Conservation (phyloP, 2,888 invertebrate genomes). For the Celastrina argiolus region DNA sequence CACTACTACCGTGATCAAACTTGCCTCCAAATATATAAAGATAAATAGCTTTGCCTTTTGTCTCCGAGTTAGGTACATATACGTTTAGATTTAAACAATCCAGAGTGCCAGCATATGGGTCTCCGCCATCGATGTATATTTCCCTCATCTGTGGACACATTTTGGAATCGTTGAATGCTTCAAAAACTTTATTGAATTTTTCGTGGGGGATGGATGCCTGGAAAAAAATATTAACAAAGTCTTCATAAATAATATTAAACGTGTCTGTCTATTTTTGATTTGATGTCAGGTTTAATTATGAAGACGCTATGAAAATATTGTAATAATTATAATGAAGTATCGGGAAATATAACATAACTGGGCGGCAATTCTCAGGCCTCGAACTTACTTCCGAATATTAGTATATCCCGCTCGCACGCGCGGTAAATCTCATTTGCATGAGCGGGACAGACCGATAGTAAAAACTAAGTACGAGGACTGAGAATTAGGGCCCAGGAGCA, state of each 20-base stretch:
- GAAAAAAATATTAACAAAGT: not conserved
- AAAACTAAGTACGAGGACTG: too few species aligned
- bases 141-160: constrained; percentile 6
- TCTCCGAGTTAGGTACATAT: constrained; percentile 8
- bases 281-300: too few species aligned
- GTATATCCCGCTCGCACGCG: too few species aligned
- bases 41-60: constrained; percentile 1
- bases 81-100: constrained; percentile 16
- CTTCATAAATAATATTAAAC: not conserved
- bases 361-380: too few species aligned
- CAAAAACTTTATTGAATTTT: not conserved
- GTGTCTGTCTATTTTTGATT: too few species aligned
- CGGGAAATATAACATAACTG: too few species aligned
- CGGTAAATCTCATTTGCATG: too few species aligned
- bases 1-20: not conserved
- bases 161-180: not conserved
- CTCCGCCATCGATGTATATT: not conserved
- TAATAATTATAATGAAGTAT: too few species aligned
- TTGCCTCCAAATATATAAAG: constrained; percentile 9
- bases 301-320: too few species aligned
- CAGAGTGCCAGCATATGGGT: constrained; percentile 1
- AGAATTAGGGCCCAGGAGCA: too few species aligned
- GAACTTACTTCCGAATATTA: too few species aligned
- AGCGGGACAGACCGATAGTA: too few species aligned
- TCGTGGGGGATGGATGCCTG: not conserved